These are phyloP conservation scores for Myanophis thanlyinensis DNA, from an alignment of 2,113 vertebrate species.

Conservation along the genomic window DNA sequence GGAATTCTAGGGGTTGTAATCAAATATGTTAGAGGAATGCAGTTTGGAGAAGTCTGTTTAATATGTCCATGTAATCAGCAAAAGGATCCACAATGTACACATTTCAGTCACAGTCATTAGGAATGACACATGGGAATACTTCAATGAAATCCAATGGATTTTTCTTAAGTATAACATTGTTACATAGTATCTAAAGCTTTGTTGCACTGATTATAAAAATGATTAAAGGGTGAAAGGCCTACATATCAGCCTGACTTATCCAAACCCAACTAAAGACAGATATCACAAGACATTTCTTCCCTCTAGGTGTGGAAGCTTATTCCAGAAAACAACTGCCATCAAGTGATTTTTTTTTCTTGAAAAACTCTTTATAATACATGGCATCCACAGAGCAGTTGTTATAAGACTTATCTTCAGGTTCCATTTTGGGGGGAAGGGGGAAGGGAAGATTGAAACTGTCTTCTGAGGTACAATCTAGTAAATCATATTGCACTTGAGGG, in stretches of 20 bases:
- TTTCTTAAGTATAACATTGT: conserved; percentile 15
- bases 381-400: conserved; percentile 41
- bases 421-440: background rate
- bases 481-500: background rate
- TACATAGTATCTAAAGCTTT: conserved; percentile 56
- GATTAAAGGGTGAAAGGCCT: conserved; percentile 31
- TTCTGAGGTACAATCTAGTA: conserved; percentile 4
- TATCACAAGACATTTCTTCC: conserved; percentile 40
- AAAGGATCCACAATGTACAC: background rate
- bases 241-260: conserved; percentile 27
- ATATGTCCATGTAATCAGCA: background rate
- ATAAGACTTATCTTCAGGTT: conserved; percentile 29
- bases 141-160: conserved; percentile 6
- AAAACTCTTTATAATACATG: conserved; percentile 37
- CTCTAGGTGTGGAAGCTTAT: conserved; percentile 29
- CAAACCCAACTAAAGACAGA: conserved; percentile 47
- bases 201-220: conserved; percentile 45
- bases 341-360: conserved; percentile 45
- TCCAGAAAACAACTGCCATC: conserved; percentile 45
- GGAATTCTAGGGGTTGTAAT: background rate
- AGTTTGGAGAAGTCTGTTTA: conserved; percentile 3
- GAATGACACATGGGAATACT: background rate
- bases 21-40: background rate
- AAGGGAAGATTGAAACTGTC: background rate
- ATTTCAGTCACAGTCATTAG: conserved; percentile 17